phyloP scores from a whole-genome alignment of 2,113 vertebrate species.

The Gila orcuttii region DNA sequence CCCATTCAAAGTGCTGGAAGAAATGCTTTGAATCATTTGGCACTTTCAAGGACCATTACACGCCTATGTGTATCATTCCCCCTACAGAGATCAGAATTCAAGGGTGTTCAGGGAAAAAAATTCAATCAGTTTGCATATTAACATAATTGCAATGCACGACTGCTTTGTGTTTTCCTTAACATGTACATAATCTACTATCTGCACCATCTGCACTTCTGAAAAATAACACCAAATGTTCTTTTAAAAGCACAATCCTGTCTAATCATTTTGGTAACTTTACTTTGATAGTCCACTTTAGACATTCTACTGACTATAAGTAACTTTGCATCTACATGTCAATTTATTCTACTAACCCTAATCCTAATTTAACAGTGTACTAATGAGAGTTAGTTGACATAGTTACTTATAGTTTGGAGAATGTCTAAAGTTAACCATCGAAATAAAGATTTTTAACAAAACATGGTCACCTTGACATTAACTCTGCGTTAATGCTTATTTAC shows the following conservation, averaged over 20 bases:
- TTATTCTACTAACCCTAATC: no score
- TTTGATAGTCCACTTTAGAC: no score
- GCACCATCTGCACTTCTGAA: background rate
- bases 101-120: conserved; percentile 19
- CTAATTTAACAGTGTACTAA: no score
- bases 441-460: background rate
- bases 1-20: conserved; percentile 63
- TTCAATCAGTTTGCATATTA: conserved; percentile 8
- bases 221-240: background rate
- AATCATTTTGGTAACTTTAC: background rate
- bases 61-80: conserved; percentile 21
- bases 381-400: no score
- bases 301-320: no score
- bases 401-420: no score
- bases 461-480: background rate
- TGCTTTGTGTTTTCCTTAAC: conserved; percentile 28
- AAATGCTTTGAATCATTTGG: conserved; percentile 59
- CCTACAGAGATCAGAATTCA: conserved; percentile 31
- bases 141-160: conserved; percentile 15
- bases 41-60: conserved; percentile 56
- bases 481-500: background rate
- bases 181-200: background rate
- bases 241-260: background rate
- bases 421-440: no score
- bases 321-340: no score